A percentile compares a stretch with the other conserved stretches of the same genome.
Conservation (phyloP, 2,113 vertebrate species). For the Gymnarchus niloticus region DNA sequence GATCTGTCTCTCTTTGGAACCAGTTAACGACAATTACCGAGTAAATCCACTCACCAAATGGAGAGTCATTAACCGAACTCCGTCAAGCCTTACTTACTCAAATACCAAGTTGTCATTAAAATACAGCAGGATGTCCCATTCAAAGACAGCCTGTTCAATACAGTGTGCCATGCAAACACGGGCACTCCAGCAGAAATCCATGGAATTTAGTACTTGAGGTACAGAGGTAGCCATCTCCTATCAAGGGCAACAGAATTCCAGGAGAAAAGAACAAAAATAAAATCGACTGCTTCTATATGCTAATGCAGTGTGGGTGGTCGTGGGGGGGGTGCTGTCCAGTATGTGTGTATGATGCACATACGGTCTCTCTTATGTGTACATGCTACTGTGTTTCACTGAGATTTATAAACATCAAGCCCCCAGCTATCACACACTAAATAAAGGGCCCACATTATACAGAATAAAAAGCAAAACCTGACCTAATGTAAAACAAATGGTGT, state of each 20-base stretch:
- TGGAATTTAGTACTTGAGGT: not conserved
- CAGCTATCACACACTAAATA: not conserved
- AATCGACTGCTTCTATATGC: not conserved
- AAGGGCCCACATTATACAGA: too few relatives aligned
- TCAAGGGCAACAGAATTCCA: not conserved
- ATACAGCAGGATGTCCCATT: not conserved
- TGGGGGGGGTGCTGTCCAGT: not conserved
- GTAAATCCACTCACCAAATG: not conserved
- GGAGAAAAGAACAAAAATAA: not conserved
- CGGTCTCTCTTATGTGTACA: not conserved
- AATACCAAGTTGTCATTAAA: not conserved
- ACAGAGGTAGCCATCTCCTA: not conserved
- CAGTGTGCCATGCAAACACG: not conserved
- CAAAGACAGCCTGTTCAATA: not conserved
- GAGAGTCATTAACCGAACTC: not conserved
- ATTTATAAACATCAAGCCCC: not conserved
- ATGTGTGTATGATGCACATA: not conserved
- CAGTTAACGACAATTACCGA: not conserved
- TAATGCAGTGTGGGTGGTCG: not conserved
- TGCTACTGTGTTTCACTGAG: not conserved
- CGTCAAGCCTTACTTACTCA: not conserved
- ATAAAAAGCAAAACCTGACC: not conserved
- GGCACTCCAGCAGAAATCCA: not conserved
- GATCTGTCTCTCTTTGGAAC: not conserved
- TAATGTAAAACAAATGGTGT: not conserved